Evolutionary conservation across 2,797 vertebrate genomes (phyloP).

Genomic region (Phylloscopus collybita): DNA sequence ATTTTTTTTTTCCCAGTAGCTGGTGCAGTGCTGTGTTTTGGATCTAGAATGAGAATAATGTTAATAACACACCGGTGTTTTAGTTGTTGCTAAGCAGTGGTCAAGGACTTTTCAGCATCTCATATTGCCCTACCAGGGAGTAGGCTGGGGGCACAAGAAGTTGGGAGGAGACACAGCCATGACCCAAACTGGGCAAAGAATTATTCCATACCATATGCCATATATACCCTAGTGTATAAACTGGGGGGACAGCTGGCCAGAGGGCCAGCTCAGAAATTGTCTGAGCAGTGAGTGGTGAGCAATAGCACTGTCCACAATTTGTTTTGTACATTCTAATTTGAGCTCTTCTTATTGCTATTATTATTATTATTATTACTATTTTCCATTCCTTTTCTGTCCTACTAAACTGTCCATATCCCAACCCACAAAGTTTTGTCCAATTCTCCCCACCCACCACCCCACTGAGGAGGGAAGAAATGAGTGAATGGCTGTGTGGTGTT

Average conservation of each 20-base stretch:
- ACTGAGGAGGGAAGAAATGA: background rate
- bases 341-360: background rate
- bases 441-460: background rate
- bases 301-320: background rate
- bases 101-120: background rate
- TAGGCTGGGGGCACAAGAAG: background rate
- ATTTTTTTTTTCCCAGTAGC: background rate
- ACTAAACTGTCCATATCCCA: background rate
- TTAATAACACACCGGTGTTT: background rate
- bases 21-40: background rate
- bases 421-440: background rate
- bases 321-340: background rate
- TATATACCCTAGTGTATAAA: background rate
- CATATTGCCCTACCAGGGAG: fast-evolving
- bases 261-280: background rate
- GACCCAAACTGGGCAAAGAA: background rate
- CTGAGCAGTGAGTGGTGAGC: background rate
- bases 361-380: background rate
- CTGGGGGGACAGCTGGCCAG: background rate
- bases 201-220: background rate
- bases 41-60: background rate
- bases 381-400: background rate
- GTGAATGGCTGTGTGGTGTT: background rate
- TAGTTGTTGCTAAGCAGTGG: background rate
- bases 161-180: background rate